Evolutionary conservation across 2,113 vertebrate species (phyloP), one percentile per base, ranked within the genome.

Genomic region (Perccottus glenii): DNA sequence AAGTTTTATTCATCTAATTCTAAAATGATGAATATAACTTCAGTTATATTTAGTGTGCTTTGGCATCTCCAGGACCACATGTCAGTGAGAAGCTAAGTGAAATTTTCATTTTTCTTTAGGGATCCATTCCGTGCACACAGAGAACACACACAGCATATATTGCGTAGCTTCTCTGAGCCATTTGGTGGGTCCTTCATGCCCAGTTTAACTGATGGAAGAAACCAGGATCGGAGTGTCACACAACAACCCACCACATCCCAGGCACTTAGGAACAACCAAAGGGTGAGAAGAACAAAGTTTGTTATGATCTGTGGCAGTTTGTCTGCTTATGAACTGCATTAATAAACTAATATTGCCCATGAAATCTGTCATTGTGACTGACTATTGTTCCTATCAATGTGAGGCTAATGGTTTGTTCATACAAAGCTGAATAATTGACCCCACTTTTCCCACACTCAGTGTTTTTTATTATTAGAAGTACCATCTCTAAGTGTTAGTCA

Each of bases 121-220:
- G 97, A 98, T 55, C 93, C 93, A 11, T 94, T 98, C 48, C 89
- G 79, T 15, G 88, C 92, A 11, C 96, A 98, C 79, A 92, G 86
- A 47, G 94, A 97, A 9, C 90, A 93, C 5, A 83, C 96, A 90
- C 81, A 60, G 42, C 93, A 94, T 53, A 87, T 97, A 94, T 94
- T 96, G 96, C 92, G 93, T 32, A 94, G 90, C 79, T 94, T 98
- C 78, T 89, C 94, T 0, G 94, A 95, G 56, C 94, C 95, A 0
- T 93, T 94, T 9, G 95, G 93, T 9, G 89, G 84, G 38, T 88
- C 92, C 45, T 70, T 85, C 0, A 81, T 92, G 77, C 90, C 85
- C 78, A 88, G 93, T 55, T 64, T 95, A 68, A 91, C 85, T 52
- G 93, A 94, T 66, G 90, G 92, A 0, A 81, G 73, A 80, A 72